Evolutionary conservation across 2,113 vertebrate genomes (phyloP), one percentile per base, ranked within the genome.

Genomic region (Scatophagus argus): DNA sequence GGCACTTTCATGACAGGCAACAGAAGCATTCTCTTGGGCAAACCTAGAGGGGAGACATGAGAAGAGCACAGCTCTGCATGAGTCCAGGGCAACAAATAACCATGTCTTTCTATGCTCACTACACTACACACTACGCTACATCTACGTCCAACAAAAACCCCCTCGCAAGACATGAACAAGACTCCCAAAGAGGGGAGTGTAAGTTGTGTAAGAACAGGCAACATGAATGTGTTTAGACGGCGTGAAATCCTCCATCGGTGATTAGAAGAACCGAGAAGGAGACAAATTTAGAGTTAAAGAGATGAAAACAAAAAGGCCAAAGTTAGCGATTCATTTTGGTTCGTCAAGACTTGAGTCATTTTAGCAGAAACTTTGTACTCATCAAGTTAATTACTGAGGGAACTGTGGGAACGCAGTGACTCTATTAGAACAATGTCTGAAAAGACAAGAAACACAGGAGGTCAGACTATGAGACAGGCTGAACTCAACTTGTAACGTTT

Each of bases 21-120:
- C 97, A 99, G 97, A 96, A 99, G 96, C 98, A 99, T 99, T 98
- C 98, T 98, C 96, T 99, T 99, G 96, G 98, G 97, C 92, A 99
- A 96, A 98, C 98, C 98, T 99, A 96, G 96, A 97, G 94, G 96
- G 93, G 96, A 97, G 95, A 99, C 96, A 98, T 87, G 96, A 96
- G 96, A 93, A 95, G 89, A 99, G 95, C 93, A 97, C 86, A 88
- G 85, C 96, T 96, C 95, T 93, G 95, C 91, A 95, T 98, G 92
- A 98, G 96, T 96, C 95, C 85, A 92, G 93, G 85, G 62, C 41
- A 79, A 86, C 77, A 89, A 61, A 73, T 56, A 6, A 79, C 56
- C 66, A 62, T 4, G 44, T 66, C 54, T 63, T 31, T 72, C 62
- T 66, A 8, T 55, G 43, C 79, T 78, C 36, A 36, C 73, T 84